These are phyloP conservation scores for Octonoba sinensis DNA, from an alignment of 2,888 invertebrate species.

Conservation along the genomic window DNA sequence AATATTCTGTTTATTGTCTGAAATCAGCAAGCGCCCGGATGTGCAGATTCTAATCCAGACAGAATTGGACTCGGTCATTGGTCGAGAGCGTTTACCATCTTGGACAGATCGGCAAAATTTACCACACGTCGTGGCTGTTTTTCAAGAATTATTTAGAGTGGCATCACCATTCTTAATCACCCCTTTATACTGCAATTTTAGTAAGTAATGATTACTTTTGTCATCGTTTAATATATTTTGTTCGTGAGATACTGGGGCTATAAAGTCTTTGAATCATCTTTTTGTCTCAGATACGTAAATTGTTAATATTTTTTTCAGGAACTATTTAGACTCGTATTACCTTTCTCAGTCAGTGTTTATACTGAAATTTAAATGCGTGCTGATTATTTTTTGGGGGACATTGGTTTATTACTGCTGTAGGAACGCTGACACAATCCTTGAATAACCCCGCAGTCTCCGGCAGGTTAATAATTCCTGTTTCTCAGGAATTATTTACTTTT, in stretches of 20 bases:
- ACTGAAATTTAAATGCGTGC: too few species aligned
- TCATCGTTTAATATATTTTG: too few species aligned
- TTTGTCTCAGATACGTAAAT: too few species aligned
- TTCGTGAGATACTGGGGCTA: too few species aligned
- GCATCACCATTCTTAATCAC: slow-evolving; percentile 22
- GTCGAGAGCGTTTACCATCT: slow-evolving; percentile 39
- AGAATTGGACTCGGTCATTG: slow-evolving; percentile 37
- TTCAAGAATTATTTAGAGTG: slow-evolving; percentile 40
- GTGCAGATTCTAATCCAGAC: slow-evolving; percentile 34
- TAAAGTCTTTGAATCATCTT: too few species aligned
- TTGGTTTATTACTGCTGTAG: too few species aligned
- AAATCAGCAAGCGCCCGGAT: slow-evolving; percentile 11
- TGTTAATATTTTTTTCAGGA: not conserved
- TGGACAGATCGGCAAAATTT: slow-evolving; percentile 30
- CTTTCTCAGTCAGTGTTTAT: too few species aligned
- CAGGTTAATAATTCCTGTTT: too few species aligned
- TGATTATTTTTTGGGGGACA: too few species aligned
- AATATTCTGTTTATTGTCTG: slow-evolving; percentile 9
- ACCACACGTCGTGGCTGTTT: slow-evolving; percentile 63
- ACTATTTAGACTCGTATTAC: not conserved
- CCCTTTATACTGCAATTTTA: slow-evolving; percentile 44
- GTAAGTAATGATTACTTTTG: slow-evolving; percentile 7
- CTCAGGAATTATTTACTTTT: too few species aligned
- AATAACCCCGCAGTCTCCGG: too few species aligned
- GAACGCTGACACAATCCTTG: too few species aligned